Percentiles rank a stretch among this genome's conserved stretches.
Evolutionary conservation across 2,888 invertebrate genomes (phyloP).

Genomic region (Didymodactylos carnosus): DNA sequence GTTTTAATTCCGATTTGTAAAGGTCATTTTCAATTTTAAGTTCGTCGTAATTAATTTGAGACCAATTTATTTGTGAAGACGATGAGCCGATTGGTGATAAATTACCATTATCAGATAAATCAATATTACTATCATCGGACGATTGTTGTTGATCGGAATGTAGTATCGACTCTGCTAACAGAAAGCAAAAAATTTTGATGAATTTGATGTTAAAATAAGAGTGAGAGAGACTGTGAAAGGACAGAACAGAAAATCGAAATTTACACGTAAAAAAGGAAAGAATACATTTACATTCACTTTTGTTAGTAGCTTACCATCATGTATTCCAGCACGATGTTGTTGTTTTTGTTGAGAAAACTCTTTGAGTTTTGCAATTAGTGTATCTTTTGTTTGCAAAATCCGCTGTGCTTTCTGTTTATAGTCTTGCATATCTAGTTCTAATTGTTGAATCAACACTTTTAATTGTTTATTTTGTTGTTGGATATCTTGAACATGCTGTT

Average conservation of each 20-base stretch:
- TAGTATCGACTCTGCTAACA: too few species aligned
- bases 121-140: too few species aligned
- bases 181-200: too few species aligned
- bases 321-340: background rate
- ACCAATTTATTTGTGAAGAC: conserved; percentile 17
- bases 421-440: conserved; percentile 47
- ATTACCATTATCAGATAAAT: too few species aligned
- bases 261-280: too few species aligned
- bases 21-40: conserved; percentile 43
- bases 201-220: too few species aligned
- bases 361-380: conserved; percentile 45
- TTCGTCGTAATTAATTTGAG: conserved; percentile 33
- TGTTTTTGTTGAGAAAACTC: conserved; percentile 18
- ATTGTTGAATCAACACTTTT: conserved; percentile 31
- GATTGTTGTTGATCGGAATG: too few species aligned
- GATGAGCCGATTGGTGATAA: conserved; percentile 18
- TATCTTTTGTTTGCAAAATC: conserved; percentile 50
- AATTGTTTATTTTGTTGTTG: conserved; percentile 30
- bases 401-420: conserved; percentile 58
- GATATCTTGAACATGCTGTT: conserved; percentile 22
- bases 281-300: too few species aligned
- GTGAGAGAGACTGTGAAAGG: too few species aligned
- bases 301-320: background rate
- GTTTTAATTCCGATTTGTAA: conserved; percentile 43
- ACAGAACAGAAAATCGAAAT: too few species aligned